Conservation (phyloP, 2,113 vertebrate species). For the Pristiophorus japonicus region DNA sequence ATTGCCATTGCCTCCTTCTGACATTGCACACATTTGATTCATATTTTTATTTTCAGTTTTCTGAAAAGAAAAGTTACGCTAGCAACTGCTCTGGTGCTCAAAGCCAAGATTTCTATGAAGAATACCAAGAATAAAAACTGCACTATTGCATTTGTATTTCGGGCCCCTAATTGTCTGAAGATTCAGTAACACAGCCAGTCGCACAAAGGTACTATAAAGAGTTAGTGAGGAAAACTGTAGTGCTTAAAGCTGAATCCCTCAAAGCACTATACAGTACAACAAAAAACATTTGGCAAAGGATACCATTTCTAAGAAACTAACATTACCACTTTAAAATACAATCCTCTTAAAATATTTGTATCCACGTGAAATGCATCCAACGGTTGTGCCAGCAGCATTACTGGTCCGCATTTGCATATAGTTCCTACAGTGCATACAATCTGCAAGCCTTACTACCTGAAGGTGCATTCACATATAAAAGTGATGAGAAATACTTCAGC, state of each 20-base stretch:
- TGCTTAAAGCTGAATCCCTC: not conserved
- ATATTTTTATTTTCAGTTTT: not conserved
- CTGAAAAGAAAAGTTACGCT: not conserved
- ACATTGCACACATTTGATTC: not conserved
- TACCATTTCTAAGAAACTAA: not conserved
- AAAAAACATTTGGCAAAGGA: not conserved
- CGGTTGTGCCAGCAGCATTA: not conserved
- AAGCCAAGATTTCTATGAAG: not conserved
- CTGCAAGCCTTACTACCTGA: not conserved
- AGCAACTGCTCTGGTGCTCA: not conserved
- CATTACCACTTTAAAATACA: not conserved
- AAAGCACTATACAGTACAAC: not conserved
- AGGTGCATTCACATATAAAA: not conserved
- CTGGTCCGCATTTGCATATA: not conserved
- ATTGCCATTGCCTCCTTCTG: not conserved
- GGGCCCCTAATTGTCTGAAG: not conserved
- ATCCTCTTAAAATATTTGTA: constrained; percentile 8
- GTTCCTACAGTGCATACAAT: not conserved
- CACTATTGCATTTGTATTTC: not conserved
- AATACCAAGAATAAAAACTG: not conserved
- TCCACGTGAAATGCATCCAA: not conserved
- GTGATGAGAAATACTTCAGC: not conserved
- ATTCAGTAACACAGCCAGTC: not conserved
- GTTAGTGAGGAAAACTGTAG: not conserved
- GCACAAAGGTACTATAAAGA: not conserved